Conservation (phyloP, 2,797 vertebrate species). For the Lithobates pipiens region DNA sequence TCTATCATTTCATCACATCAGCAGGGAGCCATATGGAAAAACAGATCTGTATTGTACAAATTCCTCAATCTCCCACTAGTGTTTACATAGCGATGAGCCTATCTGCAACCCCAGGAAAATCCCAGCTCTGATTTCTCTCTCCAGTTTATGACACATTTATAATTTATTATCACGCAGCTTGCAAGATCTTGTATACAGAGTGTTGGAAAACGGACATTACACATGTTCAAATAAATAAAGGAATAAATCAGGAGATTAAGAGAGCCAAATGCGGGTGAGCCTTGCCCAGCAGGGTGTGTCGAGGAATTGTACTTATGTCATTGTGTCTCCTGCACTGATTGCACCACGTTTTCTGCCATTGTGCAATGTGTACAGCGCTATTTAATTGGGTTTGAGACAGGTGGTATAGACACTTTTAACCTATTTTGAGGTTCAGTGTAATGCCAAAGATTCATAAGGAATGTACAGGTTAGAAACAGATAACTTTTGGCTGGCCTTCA, state of each 20-base stretch:
- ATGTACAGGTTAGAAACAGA: no score
- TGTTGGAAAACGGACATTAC: conserved; percentile 41
- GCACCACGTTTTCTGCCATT: neutral
- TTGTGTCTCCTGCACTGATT: neutral
- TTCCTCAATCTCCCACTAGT: conserved; percentile 20
- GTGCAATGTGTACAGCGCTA: neutral
- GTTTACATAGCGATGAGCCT: conserved; percentile 30
- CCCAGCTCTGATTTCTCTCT: conserved; percentile 30
- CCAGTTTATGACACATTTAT: conserved; percentile 53
- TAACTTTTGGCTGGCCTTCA: no score
- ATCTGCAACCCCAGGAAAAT: conserved; percentile 2
- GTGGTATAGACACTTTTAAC: no score
- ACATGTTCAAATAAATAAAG: conserved; percentile 44
- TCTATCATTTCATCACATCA: conserved; percentile 2
- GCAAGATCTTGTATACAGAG: conserved; percentile 26
- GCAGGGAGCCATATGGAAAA: conserved; percentile 25
- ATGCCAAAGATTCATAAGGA: no score
- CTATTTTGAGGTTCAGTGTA: no score
- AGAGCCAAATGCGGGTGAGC: neutral
- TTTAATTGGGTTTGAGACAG: no score
- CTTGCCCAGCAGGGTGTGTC: neutral
- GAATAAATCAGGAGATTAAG: neutral
- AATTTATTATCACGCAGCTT: conserved; percentile 28
- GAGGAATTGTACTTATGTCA: neutral
- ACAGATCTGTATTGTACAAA: conserved; percentile 24